phyloP scores from a whole-genome alignment of 2,113 vertebrate genomes.

The Dascyllus trimaculatus region DNA sequence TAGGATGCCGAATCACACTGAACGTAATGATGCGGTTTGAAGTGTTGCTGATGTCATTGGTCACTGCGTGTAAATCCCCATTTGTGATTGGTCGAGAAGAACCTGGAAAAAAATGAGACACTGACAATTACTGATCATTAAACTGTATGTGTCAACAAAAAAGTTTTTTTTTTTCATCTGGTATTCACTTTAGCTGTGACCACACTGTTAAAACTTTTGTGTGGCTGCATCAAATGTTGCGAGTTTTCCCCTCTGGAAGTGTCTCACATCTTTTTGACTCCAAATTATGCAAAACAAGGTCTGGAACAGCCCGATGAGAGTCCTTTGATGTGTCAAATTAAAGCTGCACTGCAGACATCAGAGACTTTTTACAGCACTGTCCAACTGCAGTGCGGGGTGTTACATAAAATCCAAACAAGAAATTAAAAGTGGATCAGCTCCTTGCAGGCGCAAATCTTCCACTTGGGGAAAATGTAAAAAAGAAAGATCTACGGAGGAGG shows the following conservation, averaged over 20 bases:
- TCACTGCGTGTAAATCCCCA: slow-evolving; percentile 85
- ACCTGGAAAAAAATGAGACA: slow-evolving; percentile 74
- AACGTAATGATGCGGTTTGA: slow-evolving; percentile 88
- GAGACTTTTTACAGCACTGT: slow-evolving; percentile 58
- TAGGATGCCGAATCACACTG: slow-evolving; percentile 83
- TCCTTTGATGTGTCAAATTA: slow-evolving; percentile 69
- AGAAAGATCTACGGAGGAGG: slow-evolving; percentile 10
- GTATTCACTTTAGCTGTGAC: slow-evolving; percentile 23
- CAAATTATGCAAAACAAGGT: slow-evolving; percentile 51
- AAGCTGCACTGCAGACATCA: slow-evolving; percentile 60
- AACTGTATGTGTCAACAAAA: neutral
- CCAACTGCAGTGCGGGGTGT: slow-evolving; percentile 43
- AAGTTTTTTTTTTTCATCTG: neutral
- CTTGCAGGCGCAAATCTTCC: slow-evolving; percentile 27
- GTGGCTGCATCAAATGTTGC: slow-evolving; percentile 2
- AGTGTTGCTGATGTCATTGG: slow-evolving; percentile 85
- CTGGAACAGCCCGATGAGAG: slow-evolving; percentile 32
- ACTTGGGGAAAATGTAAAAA: slow-evolving; percentile 11
- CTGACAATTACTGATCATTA: neutral
- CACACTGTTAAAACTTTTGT: slow-evolving; percentile 19
- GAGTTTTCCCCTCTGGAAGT: slow-evolving; percentile 32
- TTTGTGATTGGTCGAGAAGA: slow-evolving; percentile 85
- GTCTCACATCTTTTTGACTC: slow-evolving; percentile 43
- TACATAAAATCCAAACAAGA: slow-evolving; percentile 62
- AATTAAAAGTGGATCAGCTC: slow-evolving; percentile 58